Base-by-base conservation (phyloP, 2,113 vertebrate species). In the Nothoprocta pentlandii region DNA sequence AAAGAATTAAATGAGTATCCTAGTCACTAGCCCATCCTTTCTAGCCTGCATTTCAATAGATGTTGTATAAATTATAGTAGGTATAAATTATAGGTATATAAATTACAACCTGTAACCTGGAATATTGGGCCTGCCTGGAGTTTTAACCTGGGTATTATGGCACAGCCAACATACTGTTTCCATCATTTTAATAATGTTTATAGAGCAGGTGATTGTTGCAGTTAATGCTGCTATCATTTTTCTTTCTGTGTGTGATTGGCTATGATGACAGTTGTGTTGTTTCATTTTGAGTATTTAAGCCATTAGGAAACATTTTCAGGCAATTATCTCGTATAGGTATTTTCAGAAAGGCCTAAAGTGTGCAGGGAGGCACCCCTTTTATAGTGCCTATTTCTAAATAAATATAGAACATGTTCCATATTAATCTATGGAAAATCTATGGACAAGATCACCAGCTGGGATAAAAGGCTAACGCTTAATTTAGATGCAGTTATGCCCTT, bases 131-230 rank as follows among this genome's bases (percentile, higher is more conserved):
- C 54, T 95, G 77, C 28, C 51, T 49, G 49, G 46, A n/a, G 41
- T 36, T 93, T 93, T 80, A 76, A 74, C 53, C 85, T 62, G 53
- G 26, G 20, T 69, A 20, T 62, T 88, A 84, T 86, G 83, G 42
- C 62, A 25, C 62, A 93, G 63, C 76, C 77, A 93, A 63, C 83
- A 87, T 90, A 90, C 70, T 85, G 77, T 92, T 94, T 96, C 88
- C 67, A 92, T 95, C 77, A 96, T 87, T 82, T 94, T 90, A 95
- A 94, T 89, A 89, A 85, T 67, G 61, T 94, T 67, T 73, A 82
- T 46, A 26, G 66, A 90, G 74, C 83, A 95, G 86, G 93, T 94
- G 93, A 80, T 75, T 90, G 74, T 87, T 86, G 85, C 67, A 74
- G 77, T 93, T 95, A 93, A 90, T 70, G 46, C 44, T 76, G 47